phyloP scores from a whole-genome alignment of 1,140 invertebrate species.

The Tetramorium simillimum region DNA sequence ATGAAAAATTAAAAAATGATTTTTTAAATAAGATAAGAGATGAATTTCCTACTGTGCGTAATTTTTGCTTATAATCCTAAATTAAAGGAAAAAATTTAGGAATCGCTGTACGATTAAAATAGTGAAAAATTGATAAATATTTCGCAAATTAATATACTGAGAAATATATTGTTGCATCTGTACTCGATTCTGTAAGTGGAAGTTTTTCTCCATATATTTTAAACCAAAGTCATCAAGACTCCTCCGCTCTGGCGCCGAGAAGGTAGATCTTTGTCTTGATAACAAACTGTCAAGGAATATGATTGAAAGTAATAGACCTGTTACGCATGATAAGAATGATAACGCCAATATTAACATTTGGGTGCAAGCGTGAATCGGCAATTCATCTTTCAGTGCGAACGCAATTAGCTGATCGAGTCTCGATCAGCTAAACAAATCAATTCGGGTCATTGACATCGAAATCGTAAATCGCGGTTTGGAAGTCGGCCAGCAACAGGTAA shows the following conservation, averaged over 20 bases:
- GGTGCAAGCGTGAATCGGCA: not conserved
- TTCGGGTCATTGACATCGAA: slow-evolving; percentile 20
- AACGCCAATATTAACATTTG: not conserved
- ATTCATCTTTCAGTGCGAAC: not conserved
- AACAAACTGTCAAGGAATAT: not conserved
- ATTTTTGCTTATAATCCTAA: not conserved
- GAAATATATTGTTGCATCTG: not conserved
- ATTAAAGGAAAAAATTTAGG: not conserved
- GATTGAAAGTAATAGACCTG: slow-evolving; percentile 19
- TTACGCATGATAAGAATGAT: slow-evolving; percentile 8
- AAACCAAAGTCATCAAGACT: not conserved
- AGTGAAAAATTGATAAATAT: not conserved
- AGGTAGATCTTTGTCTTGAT: not conserved
- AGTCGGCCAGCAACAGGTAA: not conserved
- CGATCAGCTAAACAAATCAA: slow-evolving; percentile 39
- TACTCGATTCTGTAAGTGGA: not conserved
- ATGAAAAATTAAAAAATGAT: not conserved
- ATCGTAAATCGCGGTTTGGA: slow-evolving; percentile 23
- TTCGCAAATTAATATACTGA: not conserved
- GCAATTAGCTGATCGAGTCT: slow-evolving; percentile 23
- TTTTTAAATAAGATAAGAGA: too few relatives aligned
- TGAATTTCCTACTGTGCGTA: not conserved
- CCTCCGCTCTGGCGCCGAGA: not conserved
- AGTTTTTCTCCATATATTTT: not conserved
- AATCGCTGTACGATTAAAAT: not conserved